Conservation (phyloP, 2,797 vertebrate genomes). For the Furcifer pardalis region DNA sequence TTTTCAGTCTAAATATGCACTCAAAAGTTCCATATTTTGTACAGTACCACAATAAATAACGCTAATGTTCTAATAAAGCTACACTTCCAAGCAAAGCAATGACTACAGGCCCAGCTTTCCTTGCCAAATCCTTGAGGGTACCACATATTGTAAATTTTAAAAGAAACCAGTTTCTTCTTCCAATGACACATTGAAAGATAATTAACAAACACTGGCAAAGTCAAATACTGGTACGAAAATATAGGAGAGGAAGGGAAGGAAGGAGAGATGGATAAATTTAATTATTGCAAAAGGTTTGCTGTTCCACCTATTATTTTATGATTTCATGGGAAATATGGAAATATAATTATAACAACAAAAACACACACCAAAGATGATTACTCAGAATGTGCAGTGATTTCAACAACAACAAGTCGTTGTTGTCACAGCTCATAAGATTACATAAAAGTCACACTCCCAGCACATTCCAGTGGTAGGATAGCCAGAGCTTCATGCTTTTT, state of each 20-base stretch:
- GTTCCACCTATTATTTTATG: neutral
- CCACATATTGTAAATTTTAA: slow-evolving; percentile 56
- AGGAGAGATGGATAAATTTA: neutral
- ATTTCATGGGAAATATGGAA: slow-evolving; percentile 40
- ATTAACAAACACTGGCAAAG: slow-evolving; percentile 61
- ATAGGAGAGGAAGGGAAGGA: slow-evolving; percentile 46
- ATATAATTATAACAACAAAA: slow-evolving; percentile 37
- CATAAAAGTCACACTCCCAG: no score
- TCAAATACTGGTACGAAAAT: slow-evolving; percentile 48
- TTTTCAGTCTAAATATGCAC: slow-evolving; percentile 19
- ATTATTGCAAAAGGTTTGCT: neutral
- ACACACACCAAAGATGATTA: slow-evolving; percentile 41
- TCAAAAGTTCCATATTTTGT: slow-evolving; percentile 29
- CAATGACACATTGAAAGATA: slow-evolving; percentile 52
- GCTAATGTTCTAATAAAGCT: slow-evolving; percentile 33
- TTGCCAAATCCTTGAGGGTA: slow-evolving; percentile 61
- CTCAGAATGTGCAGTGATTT: neutral
- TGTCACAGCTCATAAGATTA: neutral
- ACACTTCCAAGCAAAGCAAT: slow-evolving; percentile 49
- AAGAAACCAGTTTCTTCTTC: slow-evolving; percentile 48
- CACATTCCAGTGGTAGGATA: neutral
- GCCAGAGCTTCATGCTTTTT: no score
- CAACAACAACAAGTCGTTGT: neutral
- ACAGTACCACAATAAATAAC: slow-evolving; percentile 39
- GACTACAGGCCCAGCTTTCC: slow-evolving; percentile 49